Evolutionary conservation across 1,140 invertebrate genomes (phyloP), one percentile per base, ranked within the genome.

Genomic region (Drosophila arawakana): DNA sequence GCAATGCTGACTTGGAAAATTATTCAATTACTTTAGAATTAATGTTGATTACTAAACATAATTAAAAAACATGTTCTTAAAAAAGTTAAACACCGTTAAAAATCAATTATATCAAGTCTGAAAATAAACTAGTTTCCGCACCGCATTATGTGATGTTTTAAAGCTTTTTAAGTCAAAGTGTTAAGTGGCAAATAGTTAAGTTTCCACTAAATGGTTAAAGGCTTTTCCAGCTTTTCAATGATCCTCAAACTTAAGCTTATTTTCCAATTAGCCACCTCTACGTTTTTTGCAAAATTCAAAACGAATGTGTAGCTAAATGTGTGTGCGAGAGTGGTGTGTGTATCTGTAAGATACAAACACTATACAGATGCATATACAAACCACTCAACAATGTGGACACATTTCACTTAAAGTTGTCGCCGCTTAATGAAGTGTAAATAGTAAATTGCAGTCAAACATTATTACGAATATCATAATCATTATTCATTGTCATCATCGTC

Each of bases 351-450:
- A 70, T 49, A 49, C 60, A 71, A 57, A 72, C 68, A 61, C 72
- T 66, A 58, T 21, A 57, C 61, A 80, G 65, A 80, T 73, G 63
- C 78, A 68, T 67, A 58, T 54, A 62, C 59, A 69, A 79, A 76
- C 50, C 76, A 86, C 82, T 86, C 80, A 82, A 66, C 55, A 65
- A 81, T 86, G 82, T 86, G 82, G 83, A 86, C 82, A 86, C 83
- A 88, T 88, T 88, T 88, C 83, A 88, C 77, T 88, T 88, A 88
- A 88, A 88, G 67, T 88, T 88, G 83, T 88, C 83, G 80, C 80
- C 76, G 83, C 83, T 80, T 89, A 88, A 88, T 88, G 83, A 88
- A 88, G 83, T 88, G 83, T 88, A 88, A 88, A 88, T 88, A 88
- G 83, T 88, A 88, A 88, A 88, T 88, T 88, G 83, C 83, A 88